Conservation (phyloP, 2,797 vertebrate genomes). For the Sylvilagus floridanus region DNA sequence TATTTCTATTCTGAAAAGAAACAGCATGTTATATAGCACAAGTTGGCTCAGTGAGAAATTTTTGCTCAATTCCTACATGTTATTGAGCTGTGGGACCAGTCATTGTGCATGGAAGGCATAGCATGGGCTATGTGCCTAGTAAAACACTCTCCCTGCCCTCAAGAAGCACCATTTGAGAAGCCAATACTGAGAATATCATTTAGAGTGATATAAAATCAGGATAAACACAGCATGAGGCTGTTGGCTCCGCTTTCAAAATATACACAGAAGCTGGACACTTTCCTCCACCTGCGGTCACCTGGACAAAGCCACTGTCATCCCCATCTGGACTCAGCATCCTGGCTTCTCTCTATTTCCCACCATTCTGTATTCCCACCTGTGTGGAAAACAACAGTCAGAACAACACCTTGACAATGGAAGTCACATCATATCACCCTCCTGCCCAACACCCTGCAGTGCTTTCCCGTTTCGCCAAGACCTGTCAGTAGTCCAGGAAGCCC, state of each 20-base stretch:
- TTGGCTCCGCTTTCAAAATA: background rate
- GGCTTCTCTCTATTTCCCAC: background rate
- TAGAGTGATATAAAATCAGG: background rate
- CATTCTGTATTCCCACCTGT: background rate
- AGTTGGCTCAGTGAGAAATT: background rate
- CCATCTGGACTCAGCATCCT: background rate
- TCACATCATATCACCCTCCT: rapidly evolving
- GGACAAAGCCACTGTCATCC: background rate
- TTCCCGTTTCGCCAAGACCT: background rate
- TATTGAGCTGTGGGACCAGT: background rate
- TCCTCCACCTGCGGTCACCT: background rate
- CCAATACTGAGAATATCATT: background rate
- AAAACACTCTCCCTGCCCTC: background rate
- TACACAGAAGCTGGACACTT: background rate
- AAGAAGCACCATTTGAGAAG: background rate
- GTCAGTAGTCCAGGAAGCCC: background rate
- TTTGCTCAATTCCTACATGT: background rate
- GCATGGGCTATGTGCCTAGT: background rate
- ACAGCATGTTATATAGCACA: background rate
- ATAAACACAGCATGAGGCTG: background rate
- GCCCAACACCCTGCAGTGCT: background rate
- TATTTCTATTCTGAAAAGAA: constrained; percentile 70
- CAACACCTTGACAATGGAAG: background rate
- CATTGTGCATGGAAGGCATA: background rate
- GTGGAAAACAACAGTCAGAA: background rate